A percentile compares a stretch with the other conserved stretches of the same genome.
These are phyloP conservation scores for Lamproptera curius DNA, from an alignment of 2,888 invertebrate species.

Conservation along the genomic window DNA sequence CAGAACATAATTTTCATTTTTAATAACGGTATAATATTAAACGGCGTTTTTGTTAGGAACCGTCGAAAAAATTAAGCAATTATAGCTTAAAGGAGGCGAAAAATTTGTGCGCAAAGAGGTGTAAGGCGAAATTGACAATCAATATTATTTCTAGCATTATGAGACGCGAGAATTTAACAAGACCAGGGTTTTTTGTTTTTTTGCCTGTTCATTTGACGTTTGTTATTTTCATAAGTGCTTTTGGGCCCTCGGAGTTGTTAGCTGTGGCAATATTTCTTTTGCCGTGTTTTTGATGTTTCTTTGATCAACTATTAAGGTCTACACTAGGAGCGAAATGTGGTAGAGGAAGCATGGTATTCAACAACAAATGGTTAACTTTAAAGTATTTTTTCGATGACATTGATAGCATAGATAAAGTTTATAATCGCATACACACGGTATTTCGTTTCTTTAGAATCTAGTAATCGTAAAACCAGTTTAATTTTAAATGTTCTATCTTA, in stretches of 20 bases:
- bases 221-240: constrained; percentile 19
- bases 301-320: constrained; percentile 7
- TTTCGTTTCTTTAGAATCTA: no score
- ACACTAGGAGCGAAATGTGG: neutral
- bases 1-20: constrained; percentile 21
- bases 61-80: constrained; percentile 24
- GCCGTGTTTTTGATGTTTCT: constrained; percentile 6
- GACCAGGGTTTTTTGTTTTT: constrained; percentile 7
- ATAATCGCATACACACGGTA: no score
- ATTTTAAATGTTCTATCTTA: no score
- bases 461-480: no score
- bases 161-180: constrained; percentile 36
- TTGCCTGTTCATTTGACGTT: constrained; percentile 13
- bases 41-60: constrained; percentile 12
- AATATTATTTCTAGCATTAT: constrained; percentile 27
- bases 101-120: constrained; percentile 27
- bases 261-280: neutral
- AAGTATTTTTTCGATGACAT: no score
- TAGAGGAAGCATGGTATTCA: no score
- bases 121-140: constrained; percentile 27
- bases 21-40: constrained; percentile 21
- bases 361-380: no score
- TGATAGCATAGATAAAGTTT: no score
- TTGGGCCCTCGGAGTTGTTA: constrained; percentile 7
- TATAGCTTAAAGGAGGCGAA: constrained; percentile 22